Evolutionary conservation across 2,888 invertebrate genomes (phyloP), one percentile per base, ranked within the genome.

Genomic region (Drepanosiphum platanoidis): DNA sequence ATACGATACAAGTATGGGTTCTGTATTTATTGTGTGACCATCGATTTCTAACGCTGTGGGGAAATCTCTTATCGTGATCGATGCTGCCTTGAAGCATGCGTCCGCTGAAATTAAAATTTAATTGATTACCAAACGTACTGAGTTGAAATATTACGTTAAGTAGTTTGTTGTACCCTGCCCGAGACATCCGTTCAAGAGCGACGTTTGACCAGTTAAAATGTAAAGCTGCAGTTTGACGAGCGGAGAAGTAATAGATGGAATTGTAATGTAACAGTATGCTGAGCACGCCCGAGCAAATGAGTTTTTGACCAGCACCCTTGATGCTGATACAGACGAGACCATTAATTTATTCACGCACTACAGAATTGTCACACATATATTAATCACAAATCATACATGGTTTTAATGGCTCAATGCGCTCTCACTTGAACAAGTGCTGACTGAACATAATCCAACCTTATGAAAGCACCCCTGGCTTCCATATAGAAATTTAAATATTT

Each of bases 241-340:
- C n/a, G 94, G 92, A 86, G 95, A 94, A 88, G 92, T 93, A 89
- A 99, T 93, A 22, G 98, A 98, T n/a, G 99, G 99, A 89, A 97
- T 95, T 13, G 98, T 98, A 87, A 99, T 97, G 90, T 95, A 98
- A 90, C 95, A 95, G 91, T 96, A 99, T 0, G 99, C 98, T 71
- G 96, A 94, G 91, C 98, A 98, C 3, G 98, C 98, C 89, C 96
- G 93, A 46, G 96, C 95, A 91, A 97, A 95, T 15, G 94, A 93
- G 3, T 96, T 96, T 90, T 95, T 95, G 87, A 93, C 92, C 0
- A 94, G 94, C 88, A 95, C 95, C 88, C 93, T 92, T 4, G 94
- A 94, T 86, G 94, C 92, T 88, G 91, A 92, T 64, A 92, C 91
- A 22, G 92, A 94, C 89, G 92, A 92, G 88, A 95, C 93, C 7